Percentiles rank a stretch among this genome's conserved stretches.
Evolutionary conservation across 2,113 vertebrate genomes (phyloP).

Genomic region (Acanthochromis polyacanthus): DNA sequence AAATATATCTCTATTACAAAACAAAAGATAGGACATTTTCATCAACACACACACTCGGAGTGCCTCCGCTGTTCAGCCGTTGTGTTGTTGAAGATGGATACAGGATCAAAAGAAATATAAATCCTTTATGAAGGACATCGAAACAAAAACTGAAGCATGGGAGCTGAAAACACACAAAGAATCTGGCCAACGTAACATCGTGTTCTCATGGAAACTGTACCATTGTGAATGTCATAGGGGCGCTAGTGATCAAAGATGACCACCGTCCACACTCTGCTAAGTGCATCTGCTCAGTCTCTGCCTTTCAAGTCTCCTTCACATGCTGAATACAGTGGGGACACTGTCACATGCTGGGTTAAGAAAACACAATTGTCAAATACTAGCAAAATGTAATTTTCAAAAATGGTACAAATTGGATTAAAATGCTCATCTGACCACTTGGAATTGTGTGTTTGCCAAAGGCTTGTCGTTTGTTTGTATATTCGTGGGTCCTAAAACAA

Average conservation of each 20-base stretch:
- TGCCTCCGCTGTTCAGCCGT: conserved; percentile 1
- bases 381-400: neutral
- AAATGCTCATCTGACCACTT: conserved; percentile 8
- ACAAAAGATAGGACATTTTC: conserved; percentile 25
- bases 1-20: conserved; percentile 64
- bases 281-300: neutral
- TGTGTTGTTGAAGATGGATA: conserved; percentile 9
- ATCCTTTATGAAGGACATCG: neutral
- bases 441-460: conserved; percentile 1
- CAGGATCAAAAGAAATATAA: neutral
- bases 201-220: conserved; percentile 12
- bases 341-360: neutral
- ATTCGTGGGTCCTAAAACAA: neutral
- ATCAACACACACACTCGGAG: conserved; percentile 18
- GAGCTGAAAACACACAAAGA: neutral
- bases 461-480: neutral
- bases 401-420: conserved; percentile 8
- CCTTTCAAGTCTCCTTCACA: neutral
- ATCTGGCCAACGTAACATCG: neutral
- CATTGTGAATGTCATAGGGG: neutral
- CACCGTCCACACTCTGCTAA: neutral
- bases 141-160: neutral
- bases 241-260: conserved; percentile 4
- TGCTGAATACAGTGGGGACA: neutral
- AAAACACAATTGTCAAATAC: neutral